Conservation (phyloP, 2,888 invertebrate species). For the Synergus umbraculus region DNA sequence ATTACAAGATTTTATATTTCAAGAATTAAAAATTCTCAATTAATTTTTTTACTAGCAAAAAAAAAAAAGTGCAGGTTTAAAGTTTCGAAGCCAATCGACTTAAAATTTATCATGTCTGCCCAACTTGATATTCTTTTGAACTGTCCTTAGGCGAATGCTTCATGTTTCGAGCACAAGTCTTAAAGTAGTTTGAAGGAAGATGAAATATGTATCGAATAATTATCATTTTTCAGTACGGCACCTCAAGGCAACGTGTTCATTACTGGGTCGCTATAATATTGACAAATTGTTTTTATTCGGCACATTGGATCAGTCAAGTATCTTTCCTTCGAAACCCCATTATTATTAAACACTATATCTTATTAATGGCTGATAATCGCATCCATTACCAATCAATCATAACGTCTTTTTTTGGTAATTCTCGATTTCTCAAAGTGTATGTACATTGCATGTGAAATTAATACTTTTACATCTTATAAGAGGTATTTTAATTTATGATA, state of each 20-base stretch:
- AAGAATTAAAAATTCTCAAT: too few relatives aligned
- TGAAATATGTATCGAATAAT: conserved; percentile 31
- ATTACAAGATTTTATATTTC: too few relatives aligned
- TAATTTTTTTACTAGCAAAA: too few relatives aligned
- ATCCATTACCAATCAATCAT: conserved; percentile 32
- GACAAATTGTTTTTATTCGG: conserved; percentile 37
- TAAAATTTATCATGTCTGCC: background rate
- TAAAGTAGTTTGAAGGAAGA: conserved; percentile 11
- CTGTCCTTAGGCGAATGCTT: conserved; percentile 19
- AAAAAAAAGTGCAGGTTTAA: background rate
- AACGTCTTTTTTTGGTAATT: background rate
- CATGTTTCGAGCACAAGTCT: background rate
- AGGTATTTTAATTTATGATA: conserved; percentile 26
- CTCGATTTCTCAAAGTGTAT: conserved; percentile 23
- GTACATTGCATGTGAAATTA: background rate
- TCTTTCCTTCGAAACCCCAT: conserved; percentile 19
- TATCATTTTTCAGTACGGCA: conserved; percentile 18
- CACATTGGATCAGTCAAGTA: conserved; percentile 29
- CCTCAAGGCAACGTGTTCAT: conserved; percentile 13
- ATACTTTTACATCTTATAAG: conserved; percentile 23
- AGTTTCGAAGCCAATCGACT: conserved; percentile 22
- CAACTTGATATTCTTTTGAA: conserved; percentile 17
- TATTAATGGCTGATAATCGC: conserved; percentile 38
- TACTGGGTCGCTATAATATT: conserved; percentile 32
- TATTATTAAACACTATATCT: conserved; percentile 35